Base-by-base conservation (phyloP, 2,888 invertebrate genomes). In the Hyles lineata region DNA sequence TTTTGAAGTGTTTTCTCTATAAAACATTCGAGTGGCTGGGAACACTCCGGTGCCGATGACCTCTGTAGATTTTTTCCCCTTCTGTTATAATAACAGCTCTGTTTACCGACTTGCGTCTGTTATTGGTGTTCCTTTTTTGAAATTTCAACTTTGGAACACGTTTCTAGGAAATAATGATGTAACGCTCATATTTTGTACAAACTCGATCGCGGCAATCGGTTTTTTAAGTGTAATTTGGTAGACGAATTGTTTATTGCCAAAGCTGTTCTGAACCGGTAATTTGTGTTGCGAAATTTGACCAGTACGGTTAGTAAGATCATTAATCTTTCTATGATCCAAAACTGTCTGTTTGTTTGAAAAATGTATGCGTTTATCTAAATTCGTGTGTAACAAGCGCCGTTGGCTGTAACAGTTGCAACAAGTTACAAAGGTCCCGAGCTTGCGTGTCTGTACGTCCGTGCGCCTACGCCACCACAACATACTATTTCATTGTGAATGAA, bases 1-100 rank as follows among this genome's bases (percentile, higher is more conserved):
- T 92, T 93, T 94, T 93, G 91, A 93, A 94, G 94, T 94, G 93
- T 93, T 93, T 94, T 94, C 92, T 87, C 92, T 92, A 94, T 94
- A 93, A 94, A 93, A 93, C 87, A 82, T 82, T 92, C 90, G 88
- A 93, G 93, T 93, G 92, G 87, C 87, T 92, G 93, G 92, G 92
- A 93, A 92, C 91, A 89, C 88, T 87, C 82, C 77, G 77, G 83
- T 86, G 89, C 90, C 92, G 85, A 85, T 89, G 93, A 93, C 89
- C 93, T 85, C 84, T 25, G 74, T 82, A 82, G 80, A 81, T 87
- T 90, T 90, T 89, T 90, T 87, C 85, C 89, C 88, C 88, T 87
- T 84, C 86, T 87, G 87, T 90, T 90, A 89, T 89, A 91, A 90
- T 90, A 90, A 90, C 90, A 91, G 86, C 86, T 85, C 87, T 90